phyloP scores from a whole-genome alignment of 23 tunicate species.

The Ascidia mentula region DNA sequence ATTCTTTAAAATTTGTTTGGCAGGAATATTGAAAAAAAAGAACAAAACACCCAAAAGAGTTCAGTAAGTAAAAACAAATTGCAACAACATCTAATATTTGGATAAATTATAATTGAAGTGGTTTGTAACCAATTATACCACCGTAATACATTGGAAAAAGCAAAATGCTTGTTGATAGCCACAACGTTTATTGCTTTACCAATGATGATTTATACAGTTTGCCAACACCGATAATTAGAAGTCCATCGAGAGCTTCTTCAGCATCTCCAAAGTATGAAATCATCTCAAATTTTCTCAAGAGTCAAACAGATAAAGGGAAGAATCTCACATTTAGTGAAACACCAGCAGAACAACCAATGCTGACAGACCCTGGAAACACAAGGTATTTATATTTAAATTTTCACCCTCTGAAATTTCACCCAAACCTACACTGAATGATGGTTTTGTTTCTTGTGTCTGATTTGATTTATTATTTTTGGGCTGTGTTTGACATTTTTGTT shows the following conservation, averaged over 20 bases:
- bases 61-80: neutral
- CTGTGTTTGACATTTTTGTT: too few relatives aligned
- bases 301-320: neutral
- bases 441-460: too few relatives aligned
- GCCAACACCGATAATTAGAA: neutral
- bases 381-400: neutral
- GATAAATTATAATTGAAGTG: too few relatives aligned
- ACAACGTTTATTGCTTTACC: too few relatives aligned
- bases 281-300: neutral
- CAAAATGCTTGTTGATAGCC: too few relatives aligned
- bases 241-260: neutral
- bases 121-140: too few relatives aligned
- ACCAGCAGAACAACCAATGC: neutral
- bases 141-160: too few relatives aligned
- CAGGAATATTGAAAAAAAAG: conserved; percentile 6
- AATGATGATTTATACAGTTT: neutral
- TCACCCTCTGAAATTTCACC: neutral
- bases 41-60: neutral
- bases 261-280: neutral
- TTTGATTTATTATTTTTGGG: too few relatives aligned
- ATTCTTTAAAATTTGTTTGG: too few relatives aligned
- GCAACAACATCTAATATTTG: too few relatives aligned
- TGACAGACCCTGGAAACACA: conserved; percentile 12
- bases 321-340: neutral
- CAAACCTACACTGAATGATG: neutral